Evolutionary conservation across 2,888 invertebrate species (phyloP), one percentile per base, ranked within the genome.

Genomic region (Drosophila kambysellisi): DNA sequence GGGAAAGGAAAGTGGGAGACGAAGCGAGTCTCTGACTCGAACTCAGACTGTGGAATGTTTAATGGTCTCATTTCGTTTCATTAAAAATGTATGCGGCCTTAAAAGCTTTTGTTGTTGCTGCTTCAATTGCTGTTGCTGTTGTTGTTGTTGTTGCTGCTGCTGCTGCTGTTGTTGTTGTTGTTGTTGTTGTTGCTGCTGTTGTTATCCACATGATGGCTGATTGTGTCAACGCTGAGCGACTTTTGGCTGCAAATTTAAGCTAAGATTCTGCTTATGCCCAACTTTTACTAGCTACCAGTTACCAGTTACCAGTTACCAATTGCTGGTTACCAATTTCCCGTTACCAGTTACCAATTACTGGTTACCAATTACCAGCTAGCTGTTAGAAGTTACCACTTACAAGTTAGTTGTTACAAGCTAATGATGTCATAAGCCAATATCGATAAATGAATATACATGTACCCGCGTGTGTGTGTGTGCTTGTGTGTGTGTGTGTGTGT

Each of bases 31-130:
- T 33, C 33, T 17, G 67, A 77, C 25, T 77, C 62, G 52, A 64
- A 62, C 70, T 73, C 61, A 68, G 70, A 74, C 74, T 83, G 65
- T 73, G 82, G 80, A 77, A 84, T 89, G 83, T 83, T 89, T 85
- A 89, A 88, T 88, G 90, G 81, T 74, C 89, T 79, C 89, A 86
- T 87, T 87, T 90, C 74, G 81, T 90, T 90, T 84, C 88, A 91
- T 89, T 90, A 89, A 89, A 90, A 84, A 91, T 89, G 80, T 77
- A 89, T 91, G 78, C 62, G 77, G 75, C 74, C 82, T 81, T 89
- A 91, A 89, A 89, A 89, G 90, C 84, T 89, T 89, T 91, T 81
- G 74, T 83, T 88, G 79, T 80, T 82, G 74, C 50, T 62, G 32
- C 51, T 60, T 20, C 54, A 61, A 35, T 59, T 74, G 74, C 56